Evolutionary conservation across 2,888 invertebrate genomes (phyloP).

Genomic region (Teleiodes luculella): DNA sequence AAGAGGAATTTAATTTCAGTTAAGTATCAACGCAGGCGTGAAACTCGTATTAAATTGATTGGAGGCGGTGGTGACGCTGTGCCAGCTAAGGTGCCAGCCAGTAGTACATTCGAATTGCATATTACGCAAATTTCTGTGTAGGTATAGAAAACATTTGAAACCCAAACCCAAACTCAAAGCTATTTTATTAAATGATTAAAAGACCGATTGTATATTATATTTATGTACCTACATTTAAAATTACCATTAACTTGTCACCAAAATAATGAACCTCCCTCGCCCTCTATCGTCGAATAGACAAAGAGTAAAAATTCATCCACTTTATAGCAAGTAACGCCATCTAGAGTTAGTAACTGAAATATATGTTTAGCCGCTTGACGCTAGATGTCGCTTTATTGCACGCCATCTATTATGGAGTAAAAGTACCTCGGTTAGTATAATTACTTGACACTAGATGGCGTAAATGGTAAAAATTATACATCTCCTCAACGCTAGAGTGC

Average conservation of each 20-base stretch:
- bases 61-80: conserved; percentile 45
- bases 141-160: too few species aligned
- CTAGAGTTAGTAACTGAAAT: conserved; percentile 16
- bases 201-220: too few species aligned
- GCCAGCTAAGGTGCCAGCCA: conserved; percentile 22
- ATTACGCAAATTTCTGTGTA: not conserved
- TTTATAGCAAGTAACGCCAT: conserved; percentile 25
- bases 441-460: conserved; percentile 23
- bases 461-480: not conserved
- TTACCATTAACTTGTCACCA: too few species aligned
- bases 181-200: too few species aligned
- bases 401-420: conserved; percentile 42
- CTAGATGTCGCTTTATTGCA: not conserved
- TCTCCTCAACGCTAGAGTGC: too few species aligned
- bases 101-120: conserved; percentile 24
- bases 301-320: not conserved
- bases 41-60: conserved; percentile 62
- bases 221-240: too few species aligned
- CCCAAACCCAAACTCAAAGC: too few species aligned
- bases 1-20: conserved; percentile 24
- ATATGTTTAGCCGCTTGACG: not conserved
- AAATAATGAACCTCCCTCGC: too few species aligned
- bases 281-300: not conserved
- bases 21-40: conserved; percentile 53
- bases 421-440: conserved; percentile 5